A percentile compares a stretch with the other conserved stretches of the same genome.
Conservation (phyloP, 2,797 vertebrate species). For the Mionectes olivaceus region DNA sequence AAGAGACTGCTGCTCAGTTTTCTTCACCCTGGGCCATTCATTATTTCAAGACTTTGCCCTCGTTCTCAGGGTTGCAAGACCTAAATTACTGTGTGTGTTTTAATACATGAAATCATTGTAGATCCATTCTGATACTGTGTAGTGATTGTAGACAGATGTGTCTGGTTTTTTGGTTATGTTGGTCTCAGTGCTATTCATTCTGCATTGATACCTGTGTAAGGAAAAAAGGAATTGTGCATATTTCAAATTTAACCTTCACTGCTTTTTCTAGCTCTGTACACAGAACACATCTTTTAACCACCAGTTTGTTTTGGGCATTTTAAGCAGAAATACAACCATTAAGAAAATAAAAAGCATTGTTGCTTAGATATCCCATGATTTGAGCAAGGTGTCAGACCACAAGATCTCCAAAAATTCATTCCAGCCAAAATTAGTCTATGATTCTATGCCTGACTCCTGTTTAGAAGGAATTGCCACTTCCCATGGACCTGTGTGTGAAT, state of each 20-base stretch:
- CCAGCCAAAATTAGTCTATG: neutral
- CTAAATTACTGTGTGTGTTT: neutral
- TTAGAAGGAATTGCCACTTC: neutral
- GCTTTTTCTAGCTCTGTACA: neutral
- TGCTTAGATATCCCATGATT: neutral
- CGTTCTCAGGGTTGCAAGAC: neutral
- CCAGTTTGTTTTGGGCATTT: neutral
- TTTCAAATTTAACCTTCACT: neutral
- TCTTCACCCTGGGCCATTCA: neutral
- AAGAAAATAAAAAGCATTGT: neutral
- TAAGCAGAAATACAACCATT: neutral
- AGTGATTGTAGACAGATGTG: neutral
- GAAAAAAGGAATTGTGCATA: neutral
- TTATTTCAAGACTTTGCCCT: neutral
- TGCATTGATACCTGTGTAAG: neutral
- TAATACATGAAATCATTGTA: neutral
- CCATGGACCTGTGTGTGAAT: fast-evolving
- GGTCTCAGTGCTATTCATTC: neutral
- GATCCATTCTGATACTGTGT: neutral
- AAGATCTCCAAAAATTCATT: neutral
- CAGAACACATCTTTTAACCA: neutral
- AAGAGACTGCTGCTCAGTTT: neutral
- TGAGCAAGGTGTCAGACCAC: neutral
- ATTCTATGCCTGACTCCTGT: neutral
- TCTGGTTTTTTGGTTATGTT: neutral